A percentile compares a stretch with the other conserved stretches of the same genome.
These are phyloP conservation scores for Bufotes viridis DNA, from an alignment of 2,797 vertebrate genomes.

Conservation along the genomic window DNA sequence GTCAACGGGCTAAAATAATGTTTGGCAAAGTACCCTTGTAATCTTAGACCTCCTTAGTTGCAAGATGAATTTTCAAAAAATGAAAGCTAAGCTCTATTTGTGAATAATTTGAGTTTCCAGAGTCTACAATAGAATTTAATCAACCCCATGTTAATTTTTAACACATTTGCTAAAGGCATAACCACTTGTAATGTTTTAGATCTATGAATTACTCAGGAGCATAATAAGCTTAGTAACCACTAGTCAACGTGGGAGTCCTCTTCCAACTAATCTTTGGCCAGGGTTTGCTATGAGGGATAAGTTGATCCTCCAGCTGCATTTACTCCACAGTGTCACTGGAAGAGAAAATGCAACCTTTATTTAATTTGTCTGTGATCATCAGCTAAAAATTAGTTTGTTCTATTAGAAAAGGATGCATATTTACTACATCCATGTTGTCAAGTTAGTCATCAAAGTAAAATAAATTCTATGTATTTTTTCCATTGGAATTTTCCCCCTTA, in stretches of 20 bases:
- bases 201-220: slow-evolving; percentile 7
- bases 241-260: background rate
- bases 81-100: background rate
- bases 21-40: no score
- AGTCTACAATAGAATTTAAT: background rate
- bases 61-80: background rate
- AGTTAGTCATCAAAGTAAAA: background rate
- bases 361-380: background rate
- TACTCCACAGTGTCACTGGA: background rate
- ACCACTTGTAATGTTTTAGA: slow-evolving; percentile 7
- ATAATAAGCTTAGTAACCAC: slow-evolving; percentile 5
- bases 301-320: background rate
- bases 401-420: background rate
- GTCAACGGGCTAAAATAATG: no score
- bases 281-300: background rate
- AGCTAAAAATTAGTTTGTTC: background rate
- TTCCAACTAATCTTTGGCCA: background rate
- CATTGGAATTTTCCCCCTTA: no score
- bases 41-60: background rate
- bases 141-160: slow-evolving; percentile 4
- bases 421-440: background rate
- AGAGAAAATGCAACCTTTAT: background rate
- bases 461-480: background rate
- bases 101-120: background rate
- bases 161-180: background rate